phyloP scores from a whole-genome alignment of 2,888 invertebrate genomes.

The Andrena chrysosceles region DNA sequence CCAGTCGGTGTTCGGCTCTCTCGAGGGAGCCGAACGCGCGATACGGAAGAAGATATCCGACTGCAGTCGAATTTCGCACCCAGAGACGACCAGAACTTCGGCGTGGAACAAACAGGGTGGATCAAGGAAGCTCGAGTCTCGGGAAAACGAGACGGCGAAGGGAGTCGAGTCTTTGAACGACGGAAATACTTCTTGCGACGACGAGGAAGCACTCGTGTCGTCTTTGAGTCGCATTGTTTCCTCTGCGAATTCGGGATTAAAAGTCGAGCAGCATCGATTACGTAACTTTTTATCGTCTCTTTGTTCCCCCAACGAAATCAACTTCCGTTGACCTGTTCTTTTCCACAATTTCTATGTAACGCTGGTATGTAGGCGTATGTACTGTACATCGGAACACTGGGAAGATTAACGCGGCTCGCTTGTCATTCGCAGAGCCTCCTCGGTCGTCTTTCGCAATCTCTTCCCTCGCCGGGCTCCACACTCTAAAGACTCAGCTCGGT shows the following conservation, averaged over 20 bases:
- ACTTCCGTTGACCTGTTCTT: neutral
- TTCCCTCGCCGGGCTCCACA: conserved; percentile 32
- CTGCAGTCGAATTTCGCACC: conserved; percentile 1
- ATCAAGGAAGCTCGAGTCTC: neutral
- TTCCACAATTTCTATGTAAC: neutral
- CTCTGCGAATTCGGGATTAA: too few species aligned
- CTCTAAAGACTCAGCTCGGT: conserved; percentile 47
- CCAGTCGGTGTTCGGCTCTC: neutral
- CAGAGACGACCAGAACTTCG: conserved; percentile 3
- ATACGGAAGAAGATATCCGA: neutral
- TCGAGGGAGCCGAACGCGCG: neutral
- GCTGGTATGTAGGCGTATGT: neutral
- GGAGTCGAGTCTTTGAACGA: neutral
- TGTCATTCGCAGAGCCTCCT: conserved; percentile 56
- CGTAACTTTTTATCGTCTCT: neutral
- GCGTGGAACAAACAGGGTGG: neutral
- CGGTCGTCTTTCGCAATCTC: conserved; percentile 49
- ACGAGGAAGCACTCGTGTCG: too few species aligned
- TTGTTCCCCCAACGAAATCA: neutral
- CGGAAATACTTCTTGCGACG: too few species aligned
- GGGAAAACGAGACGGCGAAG: neutral
- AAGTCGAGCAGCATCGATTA: neutral
- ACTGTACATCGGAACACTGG: conserved; percentile 9
- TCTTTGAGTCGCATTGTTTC: too few species aligned
- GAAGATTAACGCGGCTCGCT: conserved; percentile 18